Percentiles rank a stretch among this genome's conserved stretches.
Conservation (phyloP, 2,113 vertebrate species). For the Perccottus glenii region DNA sequence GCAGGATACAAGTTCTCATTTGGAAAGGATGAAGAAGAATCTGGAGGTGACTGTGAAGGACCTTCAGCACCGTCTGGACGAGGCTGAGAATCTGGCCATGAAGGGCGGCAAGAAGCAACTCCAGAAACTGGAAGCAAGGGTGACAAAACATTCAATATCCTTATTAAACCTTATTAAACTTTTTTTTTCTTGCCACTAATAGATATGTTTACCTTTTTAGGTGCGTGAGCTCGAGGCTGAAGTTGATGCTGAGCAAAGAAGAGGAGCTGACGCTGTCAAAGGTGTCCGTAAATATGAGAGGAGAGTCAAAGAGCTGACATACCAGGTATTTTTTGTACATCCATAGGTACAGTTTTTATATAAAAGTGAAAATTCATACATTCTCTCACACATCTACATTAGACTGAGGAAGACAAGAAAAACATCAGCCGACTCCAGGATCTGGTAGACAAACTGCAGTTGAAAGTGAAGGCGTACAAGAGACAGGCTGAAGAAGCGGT, state of each 20-base stretch:
- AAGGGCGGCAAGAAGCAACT: constrained; percentile 86
- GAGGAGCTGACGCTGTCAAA: constrained; percentile 72
- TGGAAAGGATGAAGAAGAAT: constrained; percentile 97
- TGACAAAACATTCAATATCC: constrained; percentile 17
- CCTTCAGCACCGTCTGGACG: constrained; percentile 87
- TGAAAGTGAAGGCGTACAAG: constrained; percentile 84
- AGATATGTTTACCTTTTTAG: constrained; percentile 58
- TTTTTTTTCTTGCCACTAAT: background rate
- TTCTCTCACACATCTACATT: constrained; percentile 4
- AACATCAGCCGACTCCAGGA: constrained; percentile 72
- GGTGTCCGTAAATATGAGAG: constrained; percentile 78
- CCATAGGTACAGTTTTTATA: background rate
- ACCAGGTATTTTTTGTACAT: constrained; percentile 61
- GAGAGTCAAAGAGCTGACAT: constrained; percentile 78
- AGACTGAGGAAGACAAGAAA: constrained; percentile 79
- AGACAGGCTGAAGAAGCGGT: constrained; percentile 77
- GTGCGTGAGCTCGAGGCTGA: constrained; percentile 86
- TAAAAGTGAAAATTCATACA: background rate
- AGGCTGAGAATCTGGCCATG: constrained; percentile 87
- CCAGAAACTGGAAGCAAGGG: constrained; percentile 84
- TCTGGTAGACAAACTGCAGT: constrained; percentile 76
- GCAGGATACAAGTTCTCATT: constrained; percentile 87
- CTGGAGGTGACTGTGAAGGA: constrained; percentile 85
- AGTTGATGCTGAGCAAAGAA: constrained; percentile 85
- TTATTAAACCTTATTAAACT: background rate